phyloP scores from a whole-genome alignment of 2,797 vertebrate species.

The Setipinna tenuifilis region DNA sequence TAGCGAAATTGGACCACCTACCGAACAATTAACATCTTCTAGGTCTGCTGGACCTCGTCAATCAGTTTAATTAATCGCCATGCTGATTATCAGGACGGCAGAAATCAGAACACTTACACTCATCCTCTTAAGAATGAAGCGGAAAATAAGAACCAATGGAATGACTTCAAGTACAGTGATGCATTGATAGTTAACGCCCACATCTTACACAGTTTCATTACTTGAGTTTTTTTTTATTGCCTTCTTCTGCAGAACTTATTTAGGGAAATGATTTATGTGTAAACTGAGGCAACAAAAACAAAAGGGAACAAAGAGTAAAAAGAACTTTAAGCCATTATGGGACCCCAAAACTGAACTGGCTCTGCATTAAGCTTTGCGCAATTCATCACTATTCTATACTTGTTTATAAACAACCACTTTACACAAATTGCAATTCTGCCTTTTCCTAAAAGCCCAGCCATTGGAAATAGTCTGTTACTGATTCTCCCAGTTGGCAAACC shows the following conservation, averaged over 20 bases:
- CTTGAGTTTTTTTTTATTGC: neutral
- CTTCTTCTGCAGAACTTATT: neutral
- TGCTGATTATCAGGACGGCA: constrained; percentile 51
- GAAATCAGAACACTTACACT: constrained; percentile 51
- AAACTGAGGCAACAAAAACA: neutral
- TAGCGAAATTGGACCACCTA: constrained; percentile 31
- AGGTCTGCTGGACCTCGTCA: constrained; percentile 41
- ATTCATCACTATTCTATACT: neutral
- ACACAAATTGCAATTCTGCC: neutral
- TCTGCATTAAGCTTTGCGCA: neutral
- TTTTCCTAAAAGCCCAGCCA: neutral
- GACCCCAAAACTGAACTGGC: neutral
- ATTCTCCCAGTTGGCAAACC: neutral
- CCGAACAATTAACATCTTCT: constrained; percentile 43
- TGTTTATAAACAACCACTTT: neutral
- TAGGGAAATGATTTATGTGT: neutral
- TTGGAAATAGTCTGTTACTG: neutral
- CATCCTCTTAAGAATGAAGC: constrained; percentile 32
- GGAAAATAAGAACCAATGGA: neutral
- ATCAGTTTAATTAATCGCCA: constrained; percentile 58
- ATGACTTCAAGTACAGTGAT: neutral
- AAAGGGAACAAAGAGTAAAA: neutral
- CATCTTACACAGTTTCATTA: neutral
- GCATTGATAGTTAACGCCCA: neutral
- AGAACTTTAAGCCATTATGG: neutral